These are phyloP conservation scores for Drosophila histrio DNA, from an alignment of 2,888 invertebrate species.

Conservation along the genomic window DNA sequence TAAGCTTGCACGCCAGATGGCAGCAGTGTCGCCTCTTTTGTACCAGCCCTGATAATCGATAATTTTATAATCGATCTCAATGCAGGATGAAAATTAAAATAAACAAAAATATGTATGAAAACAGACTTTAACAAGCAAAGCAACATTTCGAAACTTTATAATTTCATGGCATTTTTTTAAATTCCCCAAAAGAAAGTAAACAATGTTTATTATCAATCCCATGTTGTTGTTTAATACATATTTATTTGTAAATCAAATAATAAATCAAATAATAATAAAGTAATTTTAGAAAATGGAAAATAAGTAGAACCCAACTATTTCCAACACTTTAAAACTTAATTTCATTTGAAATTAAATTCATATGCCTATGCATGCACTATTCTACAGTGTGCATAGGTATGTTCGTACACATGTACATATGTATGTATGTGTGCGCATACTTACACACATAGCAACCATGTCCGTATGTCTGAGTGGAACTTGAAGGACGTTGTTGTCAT, in stretches of 20 bases:
- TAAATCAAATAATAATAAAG: no score
- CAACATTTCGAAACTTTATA: no score
- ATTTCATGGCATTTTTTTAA: no score
- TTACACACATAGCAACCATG: conserved; percentile 20
- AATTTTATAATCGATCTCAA: neutral
- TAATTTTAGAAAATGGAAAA: no score
- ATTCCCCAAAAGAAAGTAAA: no score
- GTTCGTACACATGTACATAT: neutral
- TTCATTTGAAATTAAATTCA: neutral
- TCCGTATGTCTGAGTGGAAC: conserved; percentile 49
- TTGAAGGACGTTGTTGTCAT: conserved; percentile 45
- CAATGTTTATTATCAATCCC: no score
- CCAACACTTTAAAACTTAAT: neutral
- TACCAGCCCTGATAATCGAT: neutral
- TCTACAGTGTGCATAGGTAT: neutral
- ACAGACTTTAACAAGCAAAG: no score
- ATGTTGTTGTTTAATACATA: no score
- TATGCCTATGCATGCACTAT: neutral
- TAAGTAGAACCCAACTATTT: neutral
- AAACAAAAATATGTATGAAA: no score
- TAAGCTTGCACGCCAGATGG: neutral
- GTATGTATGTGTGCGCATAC: conserved; percentile 15
- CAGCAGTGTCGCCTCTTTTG: neutral
- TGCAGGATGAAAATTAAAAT: no score
- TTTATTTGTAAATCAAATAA: no score